Conservation (phyloP, 2,797 vertebrate genomes). For the Carapus acus region DNA sequence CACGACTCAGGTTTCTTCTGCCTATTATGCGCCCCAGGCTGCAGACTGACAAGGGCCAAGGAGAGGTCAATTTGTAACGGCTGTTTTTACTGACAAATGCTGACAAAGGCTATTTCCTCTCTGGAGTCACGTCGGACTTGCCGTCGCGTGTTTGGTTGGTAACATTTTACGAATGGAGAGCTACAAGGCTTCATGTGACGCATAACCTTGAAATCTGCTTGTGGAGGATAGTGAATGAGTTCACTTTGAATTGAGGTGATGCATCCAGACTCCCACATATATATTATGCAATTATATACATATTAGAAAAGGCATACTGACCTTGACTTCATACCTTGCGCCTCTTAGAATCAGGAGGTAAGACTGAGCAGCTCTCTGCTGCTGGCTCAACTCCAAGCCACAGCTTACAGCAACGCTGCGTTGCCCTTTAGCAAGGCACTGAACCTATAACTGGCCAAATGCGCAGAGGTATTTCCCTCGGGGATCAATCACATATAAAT, state of each 20-base stretch:
- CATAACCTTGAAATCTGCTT: constrained; percentile 33
- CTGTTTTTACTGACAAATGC: constrained; percentile 51
- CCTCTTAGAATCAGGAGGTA: too few relatives aligned
- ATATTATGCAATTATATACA: constrained; percentile 22
- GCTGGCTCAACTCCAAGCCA: too few relatives aligned
- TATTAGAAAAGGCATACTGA: constrained; percentile 15
- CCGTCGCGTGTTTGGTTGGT: constrained; percentile 31
- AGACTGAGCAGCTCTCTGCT: too few relatives aligned
- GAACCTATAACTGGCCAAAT: too few relatives aligned
- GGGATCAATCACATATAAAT: too few relatives aligned
- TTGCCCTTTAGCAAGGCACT: too few relatives aligned
- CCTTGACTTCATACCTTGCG: constrained; percentile 11
- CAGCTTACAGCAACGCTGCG: too few relatives aligned
- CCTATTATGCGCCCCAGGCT: constrained; percentile 43
- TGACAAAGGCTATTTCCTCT: constrained; percentile 52
- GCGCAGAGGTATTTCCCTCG: too few relatives aligned
- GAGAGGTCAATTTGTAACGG: constrained; percentile 58
- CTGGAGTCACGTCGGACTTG: constrained; percentile 43
- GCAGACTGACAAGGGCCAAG: constrained; percentile 60
- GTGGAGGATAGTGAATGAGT: constrained; percentile 21
- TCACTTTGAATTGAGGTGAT: constrained; percentile 36
- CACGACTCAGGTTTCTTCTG: constrained; percentile 42
- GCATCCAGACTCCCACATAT: constrained; percentile 21
- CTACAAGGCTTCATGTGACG: constrained; percentile 35
- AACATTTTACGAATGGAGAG: constrained; percentile 41